Conservation (phyloP, 2,797 vertebrate species). For the Enoplosus armatus region DNA sequence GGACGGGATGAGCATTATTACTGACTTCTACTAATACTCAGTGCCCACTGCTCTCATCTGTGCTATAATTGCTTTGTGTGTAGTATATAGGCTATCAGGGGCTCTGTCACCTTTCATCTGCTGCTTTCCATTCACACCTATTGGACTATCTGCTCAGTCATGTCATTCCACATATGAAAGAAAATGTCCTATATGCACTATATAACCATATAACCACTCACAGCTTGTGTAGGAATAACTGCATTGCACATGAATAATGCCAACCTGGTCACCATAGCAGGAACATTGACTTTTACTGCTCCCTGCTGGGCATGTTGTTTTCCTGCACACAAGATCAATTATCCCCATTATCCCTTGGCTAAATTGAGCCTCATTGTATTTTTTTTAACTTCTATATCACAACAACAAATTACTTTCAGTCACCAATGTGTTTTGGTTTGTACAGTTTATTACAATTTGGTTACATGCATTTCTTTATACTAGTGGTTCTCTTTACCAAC, state of each 20-base stretch:
- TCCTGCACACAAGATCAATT: conserved; percentile 25
- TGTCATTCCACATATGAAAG: not conserved
- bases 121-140: not conserved
- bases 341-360: not conserved
- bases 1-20: not conserved
- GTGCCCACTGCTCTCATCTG: not conserved
- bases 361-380: not conserved
- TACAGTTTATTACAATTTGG: not conserved
- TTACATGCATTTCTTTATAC: not conserved
- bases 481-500: not conserved
- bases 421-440: not conserved
- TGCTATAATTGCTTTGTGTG: not conserved
- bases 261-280: not conserved
- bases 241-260: not conserved
- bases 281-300: conserved; percentile 21
- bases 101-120: conserved; percentile 16
- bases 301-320: conserved; percentile 54
- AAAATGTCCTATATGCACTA: not conserved
- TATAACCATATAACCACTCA: no score
- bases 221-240: no score
- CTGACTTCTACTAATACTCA: not conserved
- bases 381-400: not conserved
- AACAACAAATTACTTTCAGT: not conserved
- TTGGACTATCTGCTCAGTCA: not conserved
- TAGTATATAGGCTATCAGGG: not conserved